Evolutionary conservation across 1,140 invertebrate genomes (phyloP), one percentile per base, ranked within the genome.

Genomic region (Cryptotermes secundus): DNA sequence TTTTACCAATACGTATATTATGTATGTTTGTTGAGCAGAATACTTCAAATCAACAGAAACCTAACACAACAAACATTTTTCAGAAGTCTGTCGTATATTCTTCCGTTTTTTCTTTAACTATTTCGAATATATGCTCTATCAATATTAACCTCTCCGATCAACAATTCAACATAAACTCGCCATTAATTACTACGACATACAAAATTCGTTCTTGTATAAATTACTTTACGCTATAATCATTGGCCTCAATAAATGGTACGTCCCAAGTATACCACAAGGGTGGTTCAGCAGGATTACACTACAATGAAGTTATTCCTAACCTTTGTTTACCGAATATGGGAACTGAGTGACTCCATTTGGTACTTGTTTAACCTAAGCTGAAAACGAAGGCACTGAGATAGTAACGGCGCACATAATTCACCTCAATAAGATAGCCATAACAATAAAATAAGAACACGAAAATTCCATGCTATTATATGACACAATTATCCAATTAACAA

Each of bases 261-360:
- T 49, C 45, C 16, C 14, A 49, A 49, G 19, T 19, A 49, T 9
- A 72, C n/a, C 26, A 72, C n/a, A 26, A 72, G 9, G n/a, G 31
- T 7, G 9, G 6, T 7, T 31, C 14, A 31, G 9, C 31, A 7
- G n/a, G 10, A n/a, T 49, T n/a, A 72, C 26, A 72, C 59, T 0
- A n/a, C 31, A n/a, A 31, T 31, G 26, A 2, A n/a, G n/a, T n/a
- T 72, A 10, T 9, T 19, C 45, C 59, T 72, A 72, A 72, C 59
- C 59, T 72, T 45, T 83, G 82, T 83, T 45, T 45, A 83, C 59
- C 22, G 38, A 12, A 9, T 26, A 53, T 82, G 45, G 16, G 81
- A 19, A n/a, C 53, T 82, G 53, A n/a, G n/a, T n/a, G 31, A 45
- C 38, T 45, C 36, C 81, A 42, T 38, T 82, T 82, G n/a, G n/a